A percentile compares a stretch with the other conserved stretches of the same genome.
Conservation (phyloP, 2,113 vertebrate species). For the Artemisiospiza belli region DNA sequence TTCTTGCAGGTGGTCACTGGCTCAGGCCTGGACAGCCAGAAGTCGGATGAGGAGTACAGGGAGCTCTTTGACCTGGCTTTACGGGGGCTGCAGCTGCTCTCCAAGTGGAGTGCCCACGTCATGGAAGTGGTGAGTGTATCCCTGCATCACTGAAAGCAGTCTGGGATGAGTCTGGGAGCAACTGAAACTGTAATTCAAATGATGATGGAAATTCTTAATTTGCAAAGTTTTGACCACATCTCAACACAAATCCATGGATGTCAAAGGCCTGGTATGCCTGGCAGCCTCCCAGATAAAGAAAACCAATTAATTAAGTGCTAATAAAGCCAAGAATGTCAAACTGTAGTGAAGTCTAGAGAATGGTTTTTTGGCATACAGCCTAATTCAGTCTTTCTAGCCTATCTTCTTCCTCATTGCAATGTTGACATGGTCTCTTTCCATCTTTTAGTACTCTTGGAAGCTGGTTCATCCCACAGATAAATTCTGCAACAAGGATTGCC, state of each 20-base stretch:
- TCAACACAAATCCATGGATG: neutral
- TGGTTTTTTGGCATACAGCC: neutral
- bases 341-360: neutral
- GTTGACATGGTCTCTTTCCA: neutral
- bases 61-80: conserved; percentile 96
- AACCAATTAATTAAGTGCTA: neutral
- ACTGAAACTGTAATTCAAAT: neutral
- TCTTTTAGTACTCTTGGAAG: conserved; percentile 95
- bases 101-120: conserved; percentile 99
- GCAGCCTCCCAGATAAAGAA: neutral
- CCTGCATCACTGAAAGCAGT: conserved; percentile 66
- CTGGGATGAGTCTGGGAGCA: neutral
- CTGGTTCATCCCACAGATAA: conserved; percentile 98
- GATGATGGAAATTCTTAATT: neutral
- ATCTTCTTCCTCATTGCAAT: neutral
- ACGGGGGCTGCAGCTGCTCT: conserved; percentile 93
- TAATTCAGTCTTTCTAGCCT: neutral
- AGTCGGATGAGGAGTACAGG: conserved; percentile 95
- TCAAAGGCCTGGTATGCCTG: neutral
- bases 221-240: neutral
- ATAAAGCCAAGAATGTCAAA: neutral
- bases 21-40: conserved; percentile 97
- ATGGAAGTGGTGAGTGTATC: conserved; percentile 90
- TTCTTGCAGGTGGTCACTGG: conserved; percentile 90
- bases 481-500: conserved; percentile 99